A percentile compares a stretch with the other conserved stretches of the same genome.
phyloP scores from a whole-genome alignment of 1,140 invertebrate species.

The Globodera rostochiensis region DNA sequence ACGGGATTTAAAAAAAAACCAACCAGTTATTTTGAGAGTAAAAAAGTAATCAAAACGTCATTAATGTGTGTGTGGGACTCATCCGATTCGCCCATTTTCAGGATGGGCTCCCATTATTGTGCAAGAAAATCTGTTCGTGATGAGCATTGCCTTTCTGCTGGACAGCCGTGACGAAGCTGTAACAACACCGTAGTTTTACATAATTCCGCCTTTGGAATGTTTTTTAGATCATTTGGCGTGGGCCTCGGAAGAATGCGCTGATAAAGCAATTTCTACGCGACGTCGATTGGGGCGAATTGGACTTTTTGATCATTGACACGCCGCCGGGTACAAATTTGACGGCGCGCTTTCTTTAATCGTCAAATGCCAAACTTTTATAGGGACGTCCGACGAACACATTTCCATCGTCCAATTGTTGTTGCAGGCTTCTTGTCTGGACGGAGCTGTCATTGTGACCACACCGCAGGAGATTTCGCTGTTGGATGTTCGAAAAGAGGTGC shows the following conservation, averaged over 20 bases:
- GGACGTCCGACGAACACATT: slow-evolving; percentile 93
- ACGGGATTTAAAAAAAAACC: too few species aligned
- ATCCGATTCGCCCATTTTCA: slow-evolving; percentile 15
- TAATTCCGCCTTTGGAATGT: too few species aligned
- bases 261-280: slow-evolving; percentile 89
- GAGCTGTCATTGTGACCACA: slow-evolving; percentile 68
- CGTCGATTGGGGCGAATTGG: slow-evolving; percentile 86
- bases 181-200: neutral
- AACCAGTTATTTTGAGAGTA: too few species aligned
- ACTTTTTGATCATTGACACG: slow-evolving; percentile 70
- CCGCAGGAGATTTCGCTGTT: slow-evolving; percentile 67
- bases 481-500: slow-evolving; percentile 84
- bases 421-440: slow-evolving; percentile 65
- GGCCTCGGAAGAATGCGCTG: slow-evolving; percentile 91
- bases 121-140: slow-evolving; percentile 83
- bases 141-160: slow-evolving; percentile 90
- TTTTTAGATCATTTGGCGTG: slow-evolving; percentile 79
- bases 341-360: neutral
- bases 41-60: too few species aligned
- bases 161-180: slow-evolving; percentile 80
- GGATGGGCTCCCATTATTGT: slow-evolving; percentile 92
- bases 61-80: neutral
- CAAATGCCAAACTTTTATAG: slow-evolving; percentile 67
- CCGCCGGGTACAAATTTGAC: neutral
- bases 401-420: slow-evolving; percentile 74